Base-by-base conservation (phyloP, 1,140 invertebrate genomes). In the Sinonovacula constricta region DNA sequence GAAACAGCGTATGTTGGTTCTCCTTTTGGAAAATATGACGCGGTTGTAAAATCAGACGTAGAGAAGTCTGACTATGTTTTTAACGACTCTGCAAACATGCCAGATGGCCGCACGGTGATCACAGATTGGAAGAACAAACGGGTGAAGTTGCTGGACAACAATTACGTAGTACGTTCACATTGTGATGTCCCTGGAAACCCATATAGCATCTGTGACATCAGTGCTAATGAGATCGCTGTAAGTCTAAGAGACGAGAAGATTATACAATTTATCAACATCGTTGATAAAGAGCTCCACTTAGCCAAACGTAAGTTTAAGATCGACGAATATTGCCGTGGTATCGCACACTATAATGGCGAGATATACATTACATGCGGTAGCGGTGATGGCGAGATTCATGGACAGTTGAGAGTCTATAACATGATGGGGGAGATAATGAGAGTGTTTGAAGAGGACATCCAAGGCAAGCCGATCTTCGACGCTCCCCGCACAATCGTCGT, bases 261-360 rank as follows among this genome's bases (percentile, higher is more conserved):
- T 14, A 54, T 76, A 14, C 72, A 67, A 26, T 67, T 76, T 39
- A 60, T 66, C 4, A 10, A 12, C 15, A 56, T 60, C 28, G 45
- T 39, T 5, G 62, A 65, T 1, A 51, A 67, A n/a, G 33, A 31
- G 10, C 63, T 65, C 36, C 54, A 65, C 31, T 57, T 51, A 14
- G 33, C 59, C 2, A 60, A 67, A 12, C 31, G 49, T 12, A 62
- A 59, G 49, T 67, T 75, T 36, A 75, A 65, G 33, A 54, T 75
- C 4, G 71, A 75, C 45, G 71, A 75, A 34, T 75, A 75, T 56
- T 75, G 72, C 36, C 33, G 63, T 18, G 72, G 72, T 1, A 76
- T 76, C 0, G 72, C 72, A 18, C 67, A 67, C 51, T 65, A 76
- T 10, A 59, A 59, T 26, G 30, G 56, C 31, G 4, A 59, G 53